Base-by-base conservation (phyloP, 2,113 vertebrate genomes). In the Edolisoma coerulescens region DNA sequence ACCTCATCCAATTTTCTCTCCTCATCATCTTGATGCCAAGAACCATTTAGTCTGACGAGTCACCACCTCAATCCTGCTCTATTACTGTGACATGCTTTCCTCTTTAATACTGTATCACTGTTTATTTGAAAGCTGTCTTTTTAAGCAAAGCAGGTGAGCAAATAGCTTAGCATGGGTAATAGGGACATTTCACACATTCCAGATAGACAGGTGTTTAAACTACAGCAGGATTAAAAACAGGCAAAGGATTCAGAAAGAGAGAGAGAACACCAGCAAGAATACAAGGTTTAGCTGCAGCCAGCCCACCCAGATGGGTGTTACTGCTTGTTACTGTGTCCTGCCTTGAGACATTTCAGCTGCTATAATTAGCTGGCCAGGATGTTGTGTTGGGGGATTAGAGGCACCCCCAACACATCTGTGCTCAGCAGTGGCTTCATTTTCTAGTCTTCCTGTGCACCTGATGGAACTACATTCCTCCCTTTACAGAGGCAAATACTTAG, bases 141-240 rank as follows among this genome's bases (percentile, higher is more conserved):
- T 94, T 77, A 85, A 96, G 90, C 97, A 98, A 87, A 96, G 89
- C 97, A 98, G 97, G 98, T 98, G 97, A 97, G 86, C 91, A 97
- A 97, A 98, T 57, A 97, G 82, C 96, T 97, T 94, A 87, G 53
- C 92, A 90, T 82, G 85, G 89, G 87, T 87, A 97, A 89, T 57
- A 97, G 82, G 86, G 64, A 94, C 96, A 98, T 97, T 96, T 98
- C 95, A 96, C 57, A 70, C 98, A 98, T 98, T 98, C 98, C 98
- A 97, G 22, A 89, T 15, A 97, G 98, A 98, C 98, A 98, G 98
- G 98, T 98, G 97, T 98, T 98, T 98, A 98, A 98, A 97, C 96
- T 97, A 97, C 80, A 95, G 91, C 80, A 93, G 95, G 92, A 96
- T 97, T 97, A 98, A 97, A 97, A 86, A 94, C 93, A 97, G 93